phyloP scores from a whole-genome alignment of 1,140 invertebrate genomes.

The Aleiodes sp. region DNA sequence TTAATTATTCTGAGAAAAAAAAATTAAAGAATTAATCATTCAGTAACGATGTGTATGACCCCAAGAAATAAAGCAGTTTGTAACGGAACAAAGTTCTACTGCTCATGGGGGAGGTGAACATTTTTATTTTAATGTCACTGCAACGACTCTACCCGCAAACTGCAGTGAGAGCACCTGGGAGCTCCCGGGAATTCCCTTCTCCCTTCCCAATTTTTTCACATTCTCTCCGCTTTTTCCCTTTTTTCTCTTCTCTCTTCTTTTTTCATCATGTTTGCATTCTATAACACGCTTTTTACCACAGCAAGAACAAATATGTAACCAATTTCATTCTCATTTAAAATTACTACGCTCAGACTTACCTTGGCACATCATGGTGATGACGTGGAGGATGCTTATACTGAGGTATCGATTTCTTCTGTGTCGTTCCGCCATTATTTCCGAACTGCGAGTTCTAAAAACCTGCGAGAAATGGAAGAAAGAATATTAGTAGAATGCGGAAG shows the following conservation, averaged over 20 bases:
- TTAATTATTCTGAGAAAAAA: neutral
- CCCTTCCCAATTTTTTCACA: neutral
- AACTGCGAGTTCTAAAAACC: slow-evolving; percentile 29
- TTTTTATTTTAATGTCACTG: slow-evolving; percentile 19
- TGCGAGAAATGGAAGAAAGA: slow-evolving; percentile 37
- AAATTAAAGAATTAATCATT: slow-evolving; percentile 6
- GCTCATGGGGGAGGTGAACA: neutral
- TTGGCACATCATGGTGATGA: slow-evolving; percentile 64
- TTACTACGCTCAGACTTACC: slow-evolving; percentile 43
- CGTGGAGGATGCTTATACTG: slow-evolving; percentile 61
- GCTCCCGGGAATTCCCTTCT: neutral
- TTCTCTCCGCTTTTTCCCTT: neutral
- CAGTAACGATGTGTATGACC: neutral
- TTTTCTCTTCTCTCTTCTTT: neutral
- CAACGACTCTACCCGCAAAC: neutral
- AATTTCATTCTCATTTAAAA: neutral
- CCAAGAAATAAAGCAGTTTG: slow-evolving; percentile 6
- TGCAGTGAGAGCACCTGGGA: neutral
- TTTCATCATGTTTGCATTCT: neutral
- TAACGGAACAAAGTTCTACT: neutral
- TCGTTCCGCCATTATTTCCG: slow-evolving; percentile 53
- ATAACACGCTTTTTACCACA: neutral
- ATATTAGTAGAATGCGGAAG: neutral
- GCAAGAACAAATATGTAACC: neutral
- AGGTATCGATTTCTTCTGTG: slow-evolving; percentile 57